Conservation (phyloP, 2,888 invertebrate species). For the Xestia xanthographa region DNA sequence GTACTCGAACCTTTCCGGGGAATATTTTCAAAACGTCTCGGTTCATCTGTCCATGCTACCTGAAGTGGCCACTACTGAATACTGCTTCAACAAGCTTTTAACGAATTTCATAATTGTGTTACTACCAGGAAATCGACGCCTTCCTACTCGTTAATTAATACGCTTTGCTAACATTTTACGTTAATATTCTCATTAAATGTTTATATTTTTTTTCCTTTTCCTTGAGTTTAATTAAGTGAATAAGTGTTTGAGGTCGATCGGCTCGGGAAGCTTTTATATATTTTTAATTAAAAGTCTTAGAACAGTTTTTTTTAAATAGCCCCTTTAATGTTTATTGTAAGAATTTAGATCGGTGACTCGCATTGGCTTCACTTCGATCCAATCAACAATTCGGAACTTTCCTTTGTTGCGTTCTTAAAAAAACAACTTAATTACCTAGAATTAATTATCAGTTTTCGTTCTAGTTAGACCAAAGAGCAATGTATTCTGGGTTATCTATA, state of each 20-base stretch:
- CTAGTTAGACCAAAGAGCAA: neutral
- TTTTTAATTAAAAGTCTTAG: conserved; percentile 32
- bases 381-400: neutral
- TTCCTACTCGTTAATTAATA: conserved; percentile 45
- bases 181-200: conserved; percentile 45
- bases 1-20: conserved; percentile 7
- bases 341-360: conserved; percentile 2
- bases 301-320: conserved; percentile 2
- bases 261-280: conserved; percentile 19
- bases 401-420: neutral
- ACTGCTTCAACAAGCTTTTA: conserved; percentile 61
- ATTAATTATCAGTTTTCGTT: neutral
- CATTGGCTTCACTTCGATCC: neutral
- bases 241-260: conserved; percentile 53
- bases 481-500: neutral
- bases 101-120: conserved; percentile 65
- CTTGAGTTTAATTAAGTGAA: conserved; percentile 56
- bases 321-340: neutral
- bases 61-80: conserved; percentile 12
- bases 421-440: neutral
- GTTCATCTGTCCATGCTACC: conserved; percentile 9
- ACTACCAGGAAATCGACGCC: conserved; percentile 47
- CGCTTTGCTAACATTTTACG: conserved; percentile 45
- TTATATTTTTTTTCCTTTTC: conserved; percentile 45
- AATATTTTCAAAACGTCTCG: conserved; percentile 15